Base-by-base conservation (phyloP, 2,888 invertebrate genomes). In the Apodemia duryi region DNA sequence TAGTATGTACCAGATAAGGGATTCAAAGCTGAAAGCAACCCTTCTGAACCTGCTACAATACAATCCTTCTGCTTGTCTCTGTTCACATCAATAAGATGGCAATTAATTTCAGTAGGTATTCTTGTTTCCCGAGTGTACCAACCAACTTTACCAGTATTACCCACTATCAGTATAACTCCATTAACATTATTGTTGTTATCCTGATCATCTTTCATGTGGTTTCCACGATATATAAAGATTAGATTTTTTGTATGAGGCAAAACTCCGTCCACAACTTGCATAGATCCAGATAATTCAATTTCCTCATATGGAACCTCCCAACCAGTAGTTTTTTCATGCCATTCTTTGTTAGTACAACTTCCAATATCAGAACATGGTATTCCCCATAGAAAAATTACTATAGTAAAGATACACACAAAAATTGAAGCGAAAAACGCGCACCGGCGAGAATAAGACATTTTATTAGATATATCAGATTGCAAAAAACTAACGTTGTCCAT, bases 351-450 rank as follows among this genome's bases (percentile, higher is more conserved):
- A 11, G 94, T 93, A 73, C 96, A 96, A 64, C 94, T 94, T 21
- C 94, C 93, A 6, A 93, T 93, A 75, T 95, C 95, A 4, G 94
- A 93, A 75, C 97, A 97, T 0, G 97, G 97, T 73, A 95, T 86
- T 13, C 95, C 93, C 95, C 95, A 96, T 6, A 96, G 85, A 78
- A 96, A 97, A 75, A 95, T 93, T 57, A 96, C 87, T 63, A 95
- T 94, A 7, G 95, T 95, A 67, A 95, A 86, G 68, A 95, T 84
- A 78, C 95, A 97, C 63, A 95, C 81, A 61, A 96, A 79, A 70
- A 97, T 93, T 1, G 97, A 97, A 10, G 93, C 87, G 28, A 95
- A 86, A 72, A 97, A 95, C 54, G 94, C 95, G 69, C 94, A 92
- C 69, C 94, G 94, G 13, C 96, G 93, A 51, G 94, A 81, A 29